Conservation (phyloP, 2,888 invertebrate species). For the Bellardia bayeri region DNA sequence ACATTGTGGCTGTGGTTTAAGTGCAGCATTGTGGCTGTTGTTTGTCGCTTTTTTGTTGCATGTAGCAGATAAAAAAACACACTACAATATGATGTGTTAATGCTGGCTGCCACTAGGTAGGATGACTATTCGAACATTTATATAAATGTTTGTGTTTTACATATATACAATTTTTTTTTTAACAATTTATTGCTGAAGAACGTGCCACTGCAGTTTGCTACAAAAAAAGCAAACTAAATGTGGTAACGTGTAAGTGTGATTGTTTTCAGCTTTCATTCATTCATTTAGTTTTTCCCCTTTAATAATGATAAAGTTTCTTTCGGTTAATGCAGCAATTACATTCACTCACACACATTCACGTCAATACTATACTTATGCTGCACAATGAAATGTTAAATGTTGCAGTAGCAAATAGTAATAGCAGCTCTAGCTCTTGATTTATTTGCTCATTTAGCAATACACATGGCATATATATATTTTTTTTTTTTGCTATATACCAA, state of each 20-base stretch:
- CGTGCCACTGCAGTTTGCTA: slow-evolving; percentile 60
- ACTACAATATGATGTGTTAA: slow-evolving; percentile 66
- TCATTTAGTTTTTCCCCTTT: slow-evolving; percentile 25
- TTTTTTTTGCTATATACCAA: slow-evolving; percentile 4
- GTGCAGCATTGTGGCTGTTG: slow-evolving; percentile 12
- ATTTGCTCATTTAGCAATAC: slow-evolving; percentile 60
- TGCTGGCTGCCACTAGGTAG: slow-evolving; percentile 36
- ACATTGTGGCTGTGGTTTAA: slow-evolving; percentile 69
- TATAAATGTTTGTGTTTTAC: slow-evolving; percentile 24
- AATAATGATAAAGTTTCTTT: slow-evolving; percentile 60
- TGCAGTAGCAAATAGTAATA: slow-evolving; percentile 19
- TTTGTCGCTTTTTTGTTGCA: slow-evolving; percentile 27
- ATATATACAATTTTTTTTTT: background rate
- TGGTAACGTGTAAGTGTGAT: background rate
- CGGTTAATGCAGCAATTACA: slow-evolving; percentile 38
- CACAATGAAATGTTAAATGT: slow-evolving; percentile 4
- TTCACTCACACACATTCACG: background rate
- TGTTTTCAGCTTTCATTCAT: slow-evolving; percentile 11
- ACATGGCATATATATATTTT: slow-evolving; percentile 27
- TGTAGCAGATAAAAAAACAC: slow-evolving; percentile 11
- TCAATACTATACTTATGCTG: background rate
- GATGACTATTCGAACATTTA: slow-evolving; percentile 18
- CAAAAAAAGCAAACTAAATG: slow-evolving; percentile 4
- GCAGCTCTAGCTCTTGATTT: slow-evolving; percentile 60
- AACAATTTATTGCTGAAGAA: slow-evolving; percentile 65